phyloP scores from a whole-genome alignment of 2,113 vertebrate species.

The Tachycineta bicolor region DNA sequence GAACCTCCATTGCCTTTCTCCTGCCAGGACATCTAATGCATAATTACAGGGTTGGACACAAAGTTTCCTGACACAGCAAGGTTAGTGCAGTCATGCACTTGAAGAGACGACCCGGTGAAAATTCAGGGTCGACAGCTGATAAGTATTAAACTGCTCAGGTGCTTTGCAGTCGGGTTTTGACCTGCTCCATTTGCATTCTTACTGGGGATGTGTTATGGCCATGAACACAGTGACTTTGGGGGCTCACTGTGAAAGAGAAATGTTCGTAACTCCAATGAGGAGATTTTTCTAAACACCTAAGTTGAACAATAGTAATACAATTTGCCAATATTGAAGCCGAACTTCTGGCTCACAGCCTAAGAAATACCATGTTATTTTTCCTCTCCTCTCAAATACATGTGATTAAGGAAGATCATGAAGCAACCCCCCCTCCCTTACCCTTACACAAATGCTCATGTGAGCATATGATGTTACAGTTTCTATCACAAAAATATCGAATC shows the following conservation, averaged over 20 bases:
- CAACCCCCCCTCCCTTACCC: background rate
- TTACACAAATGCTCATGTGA: background rate
- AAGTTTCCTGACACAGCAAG: slow-evolving; percentile 39
- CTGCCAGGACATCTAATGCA: slow-evolving; percentile 1
- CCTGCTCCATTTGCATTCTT: background rate
- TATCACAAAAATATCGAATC: background rate
- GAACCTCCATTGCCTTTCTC: background rate
- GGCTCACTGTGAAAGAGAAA: background rate
- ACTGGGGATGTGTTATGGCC: background rate
- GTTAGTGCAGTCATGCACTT: slow-evolving; percentile 12
- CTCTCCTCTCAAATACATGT: background rate
- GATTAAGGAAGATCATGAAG: background rate
- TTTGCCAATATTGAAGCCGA: background rate
- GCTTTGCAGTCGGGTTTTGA: background rate
- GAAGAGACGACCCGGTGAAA: background rate
- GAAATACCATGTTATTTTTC: background rate
- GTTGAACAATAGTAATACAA: background rate
- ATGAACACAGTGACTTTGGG: rapidly evolving
- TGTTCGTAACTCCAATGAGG: background rate
- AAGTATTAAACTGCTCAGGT: background rate
- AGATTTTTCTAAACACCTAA: background rate
- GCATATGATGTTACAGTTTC: background rate
- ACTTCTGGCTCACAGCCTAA: background rate
- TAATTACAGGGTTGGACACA: background rate
- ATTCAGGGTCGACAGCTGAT: background rate